Conservation (phyloP, 2,797 vertebrate genomes). For the Melanogrammus aeglefinus region DNA sequence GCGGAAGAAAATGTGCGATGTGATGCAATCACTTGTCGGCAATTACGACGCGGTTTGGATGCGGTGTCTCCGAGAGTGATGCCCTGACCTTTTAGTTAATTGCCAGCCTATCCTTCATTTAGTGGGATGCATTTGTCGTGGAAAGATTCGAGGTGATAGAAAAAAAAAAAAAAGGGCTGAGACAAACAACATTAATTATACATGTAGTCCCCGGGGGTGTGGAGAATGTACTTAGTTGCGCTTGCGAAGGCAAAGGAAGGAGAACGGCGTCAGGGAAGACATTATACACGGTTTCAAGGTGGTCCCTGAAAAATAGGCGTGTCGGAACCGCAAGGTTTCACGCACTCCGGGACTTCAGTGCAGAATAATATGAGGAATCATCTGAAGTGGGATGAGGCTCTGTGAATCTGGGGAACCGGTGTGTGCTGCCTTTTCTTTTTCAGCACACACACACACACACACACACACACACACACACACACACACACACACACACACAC, state of each 20-base stretch:
- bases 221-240: slow-evolving; percentile 61
- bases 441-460: background rate
- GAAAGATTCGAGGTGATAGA: background rate
- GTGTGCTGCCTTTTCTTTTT: background rate
- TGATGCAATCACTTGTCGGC: background rate
- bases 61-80: background rate
- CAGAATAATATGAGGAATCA: background rate
- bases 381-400: background rate
- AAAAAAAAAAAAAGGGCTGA: slow-evolving; percentile 22
- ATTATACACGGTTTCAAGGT: slow-evolving; percentile 52
- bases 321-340: slow-evolving; percentile 25
- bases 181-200: slow-evolving; percentile 66
- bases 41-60: background rate
- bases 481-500: background rate
- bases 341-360: background rate
- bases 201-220: slow-evolving; percentile 52
- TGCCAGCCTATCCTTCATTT: background rate
- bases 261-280: slow-evolving; percentile 44
- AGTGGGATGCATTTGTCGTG: background rate
- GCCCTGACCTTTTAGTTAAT: background rate
- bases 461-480: slow-evolving; percentile 1
- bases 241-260: slow-evolving; percentile 21
- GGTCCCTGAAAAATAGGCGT: slow-evolving; percentile 35
- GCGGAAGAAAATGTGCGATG: no score
- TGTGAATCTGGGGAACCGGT: background rate